phyloP scores from a whole-genome alignment of 2,113 vertebrate genomes.

The Chionis minor region DNA sequence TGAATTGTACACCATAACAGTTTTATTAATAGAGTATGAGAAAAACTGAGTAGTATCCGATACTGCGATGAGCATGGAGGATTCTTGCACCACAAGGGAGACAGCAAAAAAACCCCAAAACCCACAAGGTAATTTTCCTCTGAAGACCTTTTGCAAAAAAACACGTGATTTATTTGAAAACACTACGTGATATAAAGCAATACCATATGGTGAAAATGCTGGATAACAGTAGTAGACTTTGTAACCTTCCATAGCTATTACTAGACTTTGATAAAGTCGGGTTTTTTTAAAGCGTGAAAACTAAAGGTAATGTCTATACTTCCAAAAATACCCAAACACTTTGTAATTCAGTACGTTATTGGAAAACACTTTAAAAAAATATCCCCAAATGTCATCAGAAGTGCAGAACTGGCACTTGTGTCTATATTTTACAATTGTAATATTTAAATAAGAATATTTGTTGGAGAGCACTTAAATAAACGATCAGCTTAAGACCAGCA shows the following conservation, averaged over 20 bases:
- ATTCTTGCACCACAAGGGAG: neutral
- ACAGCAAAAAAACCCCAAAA: neutral
- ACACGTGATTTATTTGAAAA: neutral
- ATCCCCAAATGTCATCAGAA: neutral
- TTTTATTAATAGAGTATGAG: neutral
- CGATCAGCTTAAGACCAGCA: neutral
- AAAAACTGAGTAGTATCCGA: neutral
- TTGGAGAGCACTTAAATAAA: neutral
- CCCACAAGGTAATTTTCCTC: neutral
- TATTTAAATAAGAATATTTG: neutral
- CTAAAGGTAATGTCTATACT: neutral
- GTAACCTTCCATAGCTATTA: neutral
- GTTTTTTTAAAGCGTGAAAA: neutral
- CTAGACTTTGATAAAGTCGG: rapidly evolving
- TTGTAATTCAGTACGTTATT: rapidly evolving
- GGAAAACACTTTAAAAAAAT: neutral
- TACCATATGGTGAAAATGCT: neutral
- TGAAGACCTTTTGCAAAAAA: neutral
- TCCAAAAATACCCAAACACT: neutral
- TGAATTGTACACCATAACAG: neutral
- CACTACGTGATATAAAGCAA: neutral
- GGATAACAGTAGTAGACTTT: neutral
- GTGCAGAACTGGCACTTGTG: neutral
- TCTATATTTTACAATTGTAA: neutral
- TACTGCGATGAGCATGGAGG: neutral